A percentile compares a stretch with the other conserved stretches of the same genome.
Evolutionary conservation across 2,797 vertebrate genomes (phyloP).

Genomic region (Enteromius unitaeniatus): DNA sequence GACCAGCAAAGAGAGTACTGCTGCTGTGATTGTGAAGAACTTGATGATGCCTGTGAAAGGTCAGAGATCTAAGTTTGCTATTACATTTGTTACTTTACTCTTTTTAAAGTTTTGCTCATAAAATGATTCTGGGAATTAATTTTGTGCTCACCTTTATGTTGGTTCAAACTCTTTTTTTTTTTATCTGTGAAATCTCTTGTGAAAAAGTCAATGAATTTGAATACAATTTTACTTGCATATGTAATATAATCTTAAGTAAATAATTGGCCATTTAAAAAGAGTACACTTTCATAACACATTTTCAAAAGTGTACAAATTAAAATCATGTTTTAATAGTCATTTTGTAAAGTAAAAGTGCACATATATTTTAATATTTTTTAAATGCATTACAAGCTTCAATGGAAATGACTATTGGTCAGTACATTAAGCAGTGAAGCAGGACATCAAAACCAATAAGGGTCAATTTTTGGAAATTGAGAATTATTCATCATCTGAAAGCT

Average conservation of each 20-base stretch:
- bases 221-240: background rate
- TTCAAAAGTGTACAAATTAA: too few species aligned
- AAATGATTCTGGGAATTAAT: background rate
- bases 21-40: conserved; percentile 89
- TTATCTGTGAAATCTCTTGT: background rate
- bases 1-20: conserved; percentile 77
- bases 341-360: too few species aligned
- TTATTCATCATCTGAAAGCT: too few species aligned
- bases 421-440: background rate
- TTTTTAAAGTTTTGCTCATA: background rate
- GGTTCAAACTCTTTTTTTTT: background rate
- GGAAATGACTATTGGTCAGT: background rate
- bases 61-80: conserved; percentile 53
- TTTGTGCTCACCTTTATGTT: background rate
- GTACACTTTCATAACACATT: too few species aligned
- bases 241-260: background rate
- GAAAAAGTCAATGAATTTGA: background rate
- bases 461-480: too few species aligned
- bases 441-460: too few species aligned
- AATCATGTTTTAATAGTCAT: too few species aligned
- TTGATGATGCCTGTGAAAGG: conserved; percentile 88
- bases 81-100: background rate
- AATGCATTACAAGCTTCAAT: background rate
- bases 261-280: too few species aligned
- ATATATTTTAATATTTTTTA: background rate